Percentiles rank a stretch among this genome's conserved stretches.
Conservation (phyloP, 2,113 vertebrate genomes). For the Oryzias melastigma region DNA sequence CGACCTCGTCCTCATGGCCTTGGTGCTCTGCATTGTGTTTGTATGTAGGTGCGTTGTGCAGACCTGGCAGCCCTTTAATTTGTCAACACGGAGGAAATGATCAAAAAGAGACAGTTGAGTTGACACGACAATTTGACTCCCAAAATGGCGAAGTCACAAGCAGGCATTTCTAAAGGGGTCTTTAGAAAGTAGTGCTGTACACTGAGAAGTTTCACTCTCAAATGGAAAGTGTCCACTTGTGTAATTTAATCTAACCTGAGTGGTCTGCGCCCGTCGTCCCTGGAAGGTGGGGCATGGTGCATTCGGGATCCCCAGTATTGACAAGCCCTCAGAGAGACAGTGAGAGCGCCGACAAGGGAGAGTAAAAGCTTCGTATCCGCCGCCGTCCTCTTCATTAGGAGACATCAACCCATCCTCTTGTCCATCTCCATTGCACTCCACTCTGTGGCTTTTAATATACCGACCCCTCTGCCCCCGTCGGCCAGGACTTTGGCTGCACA, state of each 20-base stretch:
- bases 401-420: slow-evolving; percentile 77
- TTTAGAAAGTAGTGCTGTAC: too few species aligned
- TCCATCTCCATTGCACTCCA: slow-evolving; percentile 52
- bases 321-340: slow-evolving; percentile 91
- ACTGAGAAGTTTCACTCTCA: neutral
- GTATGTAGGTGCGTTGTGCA: too few species aligned
- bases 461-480: slow-evolving; percentile 79
- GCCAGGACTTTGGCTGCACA: slow-evolving; percentile 80
- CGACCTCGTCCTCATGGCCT: too few species aligned
- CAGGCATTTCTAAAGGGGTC: too few species aligned
- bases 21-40: too few species aligned
- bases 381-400: slow-evolving; percentile 74
- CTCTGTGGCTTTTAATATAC: slow-evolving; percentile 80
- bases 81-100: too few species aligned
- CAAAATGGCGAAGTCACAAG: too few species aligned
- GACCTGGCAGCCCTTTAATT: too few species aligned
- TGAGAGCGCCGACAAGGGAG: slow-evolving; percentile 95
- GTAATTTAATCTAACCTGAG: slow-evolving; percentile 82
- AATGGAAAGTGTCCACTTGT: neutral
- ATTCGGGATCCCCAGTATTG: slow-evolving; percentile 78
- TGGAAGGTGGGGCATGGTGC: slow-evolving; percentile 86
- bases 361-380: slow-evolving; percentile 88
- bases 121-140: too few species aligned
- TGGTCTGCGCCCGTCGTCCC: slow-evolving; percentile 91
- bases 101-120: too few species aligned